These are phyloP conservation scores for Callaeas wilsoni DNA, from an alignment of 2,113 vertebrate species.

Conservation along the genomic window DNA sequence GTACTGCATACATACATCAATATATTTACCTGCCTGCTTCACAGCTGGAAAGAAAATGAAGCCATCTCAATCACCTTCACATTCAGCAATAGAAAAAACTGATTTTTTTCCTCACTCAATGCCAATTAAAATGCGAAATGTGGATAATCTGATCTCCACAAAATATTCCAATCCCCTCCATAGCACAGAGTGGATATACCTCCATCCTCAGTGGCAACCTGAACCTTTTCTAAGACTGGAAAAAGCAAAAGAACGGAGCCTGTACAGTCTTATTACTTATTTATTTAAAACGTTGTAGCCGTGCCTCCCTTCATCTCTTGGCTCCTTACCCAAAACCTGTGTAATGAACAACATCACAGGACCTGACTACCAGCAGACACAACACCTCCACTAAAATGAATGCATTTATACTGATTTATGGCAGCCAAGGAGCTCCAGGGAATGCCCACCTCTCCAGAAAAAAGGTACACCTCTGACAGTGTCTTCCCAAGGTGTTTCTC, in stretches of 20 bases:
- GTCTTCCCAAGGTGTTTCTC: not conserved
- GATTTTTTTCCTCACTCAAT: not conserved
- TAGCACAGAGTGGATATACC: not conserved
- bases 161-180: not conserved
- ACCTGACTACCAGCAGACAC: not conserved
- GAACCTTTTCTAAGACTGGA: not conserved
- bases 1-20: not conserved
- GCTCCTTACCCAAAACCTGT: not conserved
- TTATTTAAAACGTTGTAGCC: not conserved
- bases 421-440: not conserved
- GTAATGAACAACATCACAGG: not conserved
- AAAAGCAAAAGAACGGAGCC: not conserved
- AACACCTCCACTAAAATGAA: not conserved
- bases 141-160: not conserved
- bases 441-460: not conserved
- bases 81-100: not conserved
- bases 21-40: constrained; percentile 4
- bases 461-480: not conserved
- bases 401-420: not conserved
- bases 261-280: constrained; percentile 2
- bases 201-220: not conserved
- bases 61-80: constrained; percentile 10
- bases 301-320: not conserved
- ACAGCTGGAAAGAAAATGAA: constrained; percentile 30
- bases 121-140: constrained; percentile 5